Evolutionary conservation across 2,797 vertebrate genomes (phyloP).

Genomic region (Crax fasciolata): DNA sequence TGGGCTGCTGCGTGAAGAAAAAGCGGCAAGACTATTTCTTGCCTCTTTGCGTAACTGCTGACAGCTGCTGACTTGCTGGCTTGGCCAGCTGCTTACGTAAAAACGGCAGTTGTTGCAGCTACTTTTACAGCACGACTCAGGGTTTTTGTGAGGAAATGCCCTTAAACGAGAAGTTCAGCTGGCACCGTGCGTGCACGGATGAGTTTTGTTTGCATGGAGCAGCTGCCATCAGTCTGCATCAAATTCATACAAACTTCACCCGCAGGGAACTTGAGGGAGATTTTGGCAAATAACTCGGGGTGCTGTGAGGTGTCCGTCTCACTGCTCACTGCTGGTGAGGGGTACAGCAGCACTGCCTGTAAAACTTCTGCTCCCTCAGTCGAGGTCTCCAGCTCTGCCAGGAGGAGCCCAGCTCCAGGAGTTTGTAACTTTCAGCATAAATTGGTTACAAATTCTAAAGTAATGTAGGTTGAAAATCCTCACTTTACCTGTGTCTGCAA

Average conservation of each 20-base stretch:
- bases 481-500: not conserved
- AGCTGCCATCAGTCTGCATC: not conserved
- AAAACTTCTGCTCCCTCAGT: not conserved
- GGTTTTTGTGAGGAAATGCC: not conserved
- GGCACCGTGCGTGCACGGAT: rapidly evolving
- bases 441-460: not conserved
- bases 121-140: not conserved
- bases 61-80: not conserved
- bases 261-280: not conserved
- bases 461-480: not conserved
- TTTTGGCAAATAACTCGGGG: not conserved
- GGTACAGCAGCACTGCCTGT: not conserved
- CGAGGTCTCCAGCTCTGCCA: not conserved
- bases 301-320: not conserved
- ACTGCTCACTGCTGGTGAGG: not conserved
- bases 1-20: not conserved
- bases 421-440: not conserved
- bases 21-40: too few relatives aligned
- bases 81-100: not conserved
- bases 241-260: not conserved
- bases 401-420: rapidly evolving
- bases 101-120: not conserved
- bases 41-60: rapidly evolving
- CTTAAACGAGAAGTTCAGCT: not conserved
- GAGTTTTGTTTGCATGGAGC: not conserved